Base-by-base conservation (phyloP, 2,797 vertebrate genomes). In the Gadopsis bispinosus region DNA sequence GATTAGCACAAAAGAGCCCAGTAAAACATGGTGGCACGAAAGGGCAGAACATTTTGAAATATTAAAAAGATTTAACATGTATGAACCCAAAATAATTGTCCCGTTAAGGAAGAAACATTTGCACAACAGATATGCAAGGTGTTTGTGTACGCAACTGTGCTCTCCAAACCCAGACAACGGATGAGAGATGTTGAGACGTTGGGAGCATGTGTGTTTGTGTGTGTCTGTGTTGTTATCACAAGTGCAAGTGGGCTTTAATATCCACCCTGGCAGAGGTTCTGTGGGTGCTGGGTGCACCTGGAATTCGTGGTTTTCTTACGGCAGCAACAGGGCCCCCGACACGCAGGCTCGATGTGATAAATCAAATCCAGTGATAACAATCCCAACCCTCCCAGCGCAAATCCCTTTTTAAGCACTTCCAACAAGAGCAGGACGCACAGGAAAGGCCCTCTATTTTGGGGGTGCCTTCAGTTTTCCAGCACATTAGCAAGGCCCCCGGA, bases 311-410 rank as follows among this genome's bases (percentile, higher is more conserved):
- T 87, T 88, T 85, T 90, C 83, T 79, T 79, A 79, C 47, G 5
- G 83, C 85, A 87, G 87, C 84, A 76, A 65, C 73, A 53, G 69
- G 69, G 62, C 72, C 80, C 82, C 86, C 89, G 73, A 66, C 77
- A 22, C 84, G 69, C 78, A 77, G 74, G 65, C 77, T 74, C 70
- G 58, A 66, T 78, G 89, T 77, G 87, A 94, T 95, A 94, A 94
- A 95, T 96, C 92, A 94, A 89, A 88, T 35, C 55, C 55, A 84
- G 88, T 86, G 93, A 95, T 95, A 94, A 94, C 93, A 94, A 88
- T 89, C 87, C 71, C 82, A 85, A 78, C 80, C 85, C 89, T 91
- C 89, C 80, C 83, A 75, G 80, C 84, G 78, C 86, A 89, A 94
- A 93, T 92, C 89, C 87, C 81, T 85, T 92, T 93, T 92, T 94